Conservation (phyloP, 2,888 invertebrate genomes). For the Octodonta nipae region DNA sequence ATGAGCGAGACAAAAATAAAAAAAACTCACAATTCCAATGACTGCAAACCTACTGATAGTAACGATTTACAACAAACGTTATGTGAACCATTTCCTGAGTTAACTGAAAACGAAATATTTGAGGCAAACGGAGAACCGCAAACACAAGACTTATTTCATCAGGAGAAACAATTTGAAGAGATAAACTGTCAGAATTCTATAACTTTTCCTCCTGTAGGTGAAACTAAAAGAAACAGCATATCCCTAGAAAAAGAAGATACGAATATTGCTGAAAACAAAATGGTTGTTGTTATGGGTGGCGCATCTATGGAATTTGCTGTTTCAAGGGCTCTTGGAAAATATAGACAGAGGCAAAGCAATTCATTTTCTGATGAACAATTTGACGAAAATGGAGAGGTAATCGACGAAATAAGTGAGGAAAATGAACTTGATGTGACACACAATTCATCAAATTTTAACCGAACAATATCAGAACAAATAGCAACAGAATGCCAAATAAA, state of each 20-base stretch:
- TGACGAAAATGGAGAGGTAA: slow-evolving; percentile 21
- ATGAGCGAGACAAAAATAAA: slow-evolving; percentile 31
- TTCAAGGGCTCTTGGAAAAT: slow-evolving; percentile 67
- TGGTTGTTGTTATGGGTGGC: slow-evolving; percentile 42
- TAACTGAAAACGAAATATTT: no score
- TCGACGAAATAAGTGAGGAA: slow-evolving; percentile 23
- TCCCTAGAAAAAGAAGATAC: slow-evolving; percentile 48
- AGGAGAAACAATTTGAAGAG: no score
- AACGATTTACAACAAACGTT: no score
- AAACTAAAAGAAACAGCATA: slow-evolving; percentile 49
- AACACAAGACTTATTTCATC: no score
- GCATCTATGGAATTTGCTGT: slow-evolving; percentile 75
- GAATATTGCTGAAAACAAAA: slow-evolving; percentile 36
- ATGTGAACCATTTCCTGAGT: no score
- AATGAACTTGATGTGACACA: slow-evolving; percentile 7
- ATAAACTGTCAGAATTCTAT: no score
- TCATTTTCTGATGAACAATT: slow-evolving; percentile 57
- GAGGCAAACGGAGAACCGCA: no score
- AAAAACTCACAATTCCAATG: no score
- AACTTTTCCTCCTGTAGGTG: slow-evolving; percentile 65
- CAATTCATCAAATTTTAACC: slow-evolving; percentile 3
- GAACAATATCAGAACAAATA: slow-evolving; percentile 23
- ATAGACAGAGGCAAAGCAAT: slow-evolving; percentile 58
- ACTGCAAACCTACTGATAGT: no score
- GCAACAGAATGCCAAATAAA: slow-evolving; percentile 27